Conservation (phyloP, 2,888 invertebrate genomes). For the Cantharis lateralis region DNA sequence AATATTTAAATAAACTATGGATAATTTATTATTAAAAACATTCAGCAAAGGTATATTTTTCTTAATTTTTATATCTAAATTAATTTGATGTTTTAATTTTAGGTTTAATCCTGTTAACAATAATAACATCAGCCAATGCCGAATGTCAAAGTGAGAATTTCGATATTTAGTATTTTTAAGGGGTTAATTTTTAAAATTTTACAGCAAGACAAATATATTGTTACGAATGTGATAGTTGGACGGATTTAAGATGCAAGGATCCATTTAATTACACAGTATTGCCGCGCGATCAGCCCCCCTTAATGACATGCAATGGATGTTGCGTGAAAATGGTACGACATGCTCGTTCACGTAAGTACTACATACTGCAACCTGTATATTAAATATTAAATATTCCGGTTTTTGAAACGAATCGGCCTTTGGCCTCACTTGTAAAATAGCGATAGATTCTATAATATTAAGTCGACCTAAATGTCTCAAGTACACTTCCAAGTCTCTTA, state of each 20-base stretch:
- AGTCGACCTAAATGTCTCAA: too few relatives aligned
- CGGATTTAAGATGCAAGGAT: slow-evolving; percentile 86
- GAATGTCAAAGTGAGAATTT: slow-evolving; percentile 66
- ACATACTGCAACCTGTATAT: too few relatives aligned
- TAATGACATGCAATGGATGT: slow-evolving; percentile 89
- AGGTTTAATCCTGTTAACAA: slow-evolving; percentile 55
- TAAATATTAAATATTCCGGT: too few relatives aligned
- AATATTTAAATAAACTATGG: neutral
- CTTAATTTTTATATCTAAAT: neutral
- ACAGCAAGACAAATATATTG: slow-evolving; percentile 88
- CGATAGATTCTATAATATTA: too few relatives aligned
- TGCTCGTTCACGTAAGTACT: slow-evolving; percentile 81
- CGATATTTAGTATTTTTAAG: neutral
- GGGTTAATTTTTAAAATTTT: slow-evolving; percentile 28
- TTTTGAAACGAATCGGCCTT: too few relatives aligned
- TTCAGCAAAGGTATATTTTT: neutral
- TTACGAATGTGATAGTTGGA: slow-evolving; percentile 94
- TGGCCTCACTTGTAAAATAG: too few relatives aligned
- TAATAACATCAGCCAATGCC: slow-evolving; percentile 56
- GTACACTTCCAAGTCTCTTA: too few relatives aligned
- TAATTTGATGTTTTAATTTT: slow-evolving; percentile 37
- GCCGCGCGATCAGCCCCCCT: slow-evolving; percentile 84
- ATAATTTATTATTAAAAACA: neutral
- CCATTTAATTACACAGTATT: slow-evolving; percentile 92
- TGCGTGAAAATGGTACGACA: slow-evolving; percentile 96